Base-by-base conservation (phyloP, 2,797 vertebrate genomes). In the Cryptoprocta ferox region DNA sequence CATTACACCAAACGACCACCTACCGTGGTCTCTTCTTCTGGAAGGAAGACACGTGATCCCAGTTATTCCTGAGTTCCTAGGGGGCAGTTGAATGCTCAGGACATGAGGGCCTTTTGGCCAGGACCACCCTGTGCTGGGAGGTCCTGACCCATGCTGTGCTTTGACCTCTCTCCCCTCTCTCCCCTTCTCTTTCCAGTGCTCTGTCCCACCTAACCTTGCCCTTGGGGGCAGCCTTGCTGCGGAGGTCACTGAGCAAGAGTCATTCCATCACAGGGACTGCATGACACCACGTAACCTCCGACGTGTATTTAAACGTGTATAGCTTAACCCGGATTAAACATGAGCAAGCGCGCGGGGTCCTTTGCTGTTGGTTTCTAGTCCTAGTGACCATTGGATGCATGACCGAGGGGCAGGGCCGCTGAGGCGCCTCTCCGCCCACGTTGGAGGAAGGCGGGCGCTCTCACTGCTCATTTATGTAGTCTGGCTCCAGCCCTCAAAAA, bases 131-230 rank as follows among this genome's bases (percentile, higher is more conserved):
- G 45, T 45, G n/a, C 35, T 3, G 18, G 59, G 68, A 37, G 45
- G 30, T 18, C 12, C 7, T 12, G 30, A 11, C 50, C 12, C 39
- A 7, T 3, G 14, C 39, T 16, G 26, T 18, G 26, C 59, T 24
- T 11, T 97, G 94, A 97, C 91, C 13, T n/a, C 24, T 82, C 19
- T 42, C 24, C 79, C 19, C 37, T 53, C 28, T 70, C 30, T 86
- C 45, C 53, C 89, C 84, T 97, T 98, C 75, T 95, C 94, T 9
- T 96, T 98, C 18, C 94, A 99, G 99, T 99, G 97, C 98, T 99
- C 97, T 99, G 99, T 98, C 99, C 99, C 24, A 99, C 99, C 98
- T 99, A 99, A 99, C 91, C 94, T 39, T 42, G 84, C 75, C 94
- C 73, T 61, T 35, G 35, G 95, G 97, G 97, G 88, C 92, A 85